Conservation (phyloP, 2,888 invertebrate species). For the Brachyptera risi region DNA sequence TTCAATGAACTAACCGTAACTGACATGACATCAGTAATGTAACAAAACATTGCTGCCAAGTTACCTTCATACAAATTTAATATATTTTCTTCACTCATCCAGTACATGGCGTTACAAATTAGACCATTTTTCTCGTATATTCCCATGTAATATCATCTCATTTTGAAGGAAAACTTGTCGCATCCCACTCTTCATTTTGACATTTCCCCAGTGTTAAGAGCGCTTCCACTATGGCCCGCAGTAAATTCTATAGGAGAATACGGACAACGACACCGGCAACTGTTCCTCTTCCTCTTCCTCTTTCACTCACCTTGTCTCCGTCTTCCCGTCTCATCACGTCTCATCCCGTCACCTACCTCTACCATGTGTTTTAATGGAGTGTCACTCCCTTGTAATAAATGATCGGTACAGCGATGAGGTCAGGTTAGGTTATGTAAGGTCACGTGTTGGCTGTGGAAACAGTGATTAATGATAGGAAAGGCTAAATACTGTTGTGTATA, state of each 20-base stretch:
- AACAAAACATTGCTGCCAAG: too few relatives aligned
- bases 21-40: too few relatives aligned
- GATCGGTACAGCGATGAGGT: constrained; percentile 32
- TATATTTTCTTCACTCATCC: too few relatives aligned
- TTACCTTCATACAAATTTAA: too few relatives aligned
- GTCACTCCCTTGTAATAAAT: constrained; percentile 40
- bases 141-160: background rate
- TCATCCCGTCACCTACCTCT: background rate
- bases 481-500: background rate
- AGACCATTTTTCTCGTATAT: background rate
- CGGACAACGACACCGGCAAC: constrained; percentile 6
- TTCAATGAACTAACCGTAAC: background rate
- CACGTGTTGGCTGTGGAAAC: constrained; percentile 7
- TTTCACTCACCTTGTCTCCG: background rate
- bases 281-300: background rate
- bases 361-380: constrained; percentile 37
- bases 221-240: background rate
- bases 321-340: background rate
- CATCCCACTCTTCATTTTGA: too few relatives aligned
- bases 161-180: too few relatives aligned
- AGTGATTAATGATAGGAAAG: constrained; percentile 12
- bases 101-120: too few relatives aligned
- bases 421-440: constrained; percentile 25
- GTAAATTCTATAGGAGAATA: too few relatives aligned
- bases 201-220: background rate